phyloP scores from a whole-genome alignment of 1,140 invertebrate genomes.

The Dufourea novaeangliae region DNA sequence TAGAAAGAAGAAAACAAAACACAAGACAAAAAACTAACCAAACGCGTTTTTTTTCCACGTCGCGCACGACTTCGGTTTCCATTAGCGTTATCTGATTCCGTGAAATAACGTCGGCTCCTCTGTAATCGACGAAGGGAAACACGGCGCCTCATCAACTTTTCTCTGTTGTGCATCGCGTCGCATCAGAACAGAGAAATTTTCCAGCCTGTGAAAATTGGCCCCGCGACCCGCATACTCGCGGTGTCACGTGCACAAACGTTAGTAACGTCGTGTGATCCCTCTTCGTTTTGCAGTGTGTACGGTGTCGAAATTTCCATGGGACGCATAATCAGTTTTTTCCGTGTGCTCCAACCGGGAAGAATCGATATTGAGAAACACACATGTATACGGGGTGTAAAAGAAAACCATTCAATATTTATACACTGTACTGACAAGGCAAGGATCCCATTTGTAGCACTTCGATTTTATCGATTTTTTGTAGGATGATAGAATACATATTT shows the following conservation, averaged over 20 bases:
- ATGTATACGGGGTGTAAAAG: too few relatives aligned
- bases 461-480: too few relatives aligned
- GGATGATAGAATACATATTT: too few relatives aligned
- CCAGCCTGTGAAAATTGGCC: slow-evolving; percentile 2
- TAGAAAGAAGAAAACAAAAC: neutral
- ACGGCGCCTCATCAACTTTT: neutral
- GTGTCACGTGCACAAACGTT: neutral
- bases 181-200: neutral
- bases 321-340: slow-evolving; percentile 26
- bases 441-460: too few relatives aligned
- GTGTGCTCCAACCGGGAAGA: too few relatives aligned
- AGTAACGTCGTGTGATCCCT: neutral
- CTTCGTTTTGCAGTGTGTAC: too few relatives aligned
- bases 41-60: neutral
- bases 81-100: slow-evolving; percentile 36
- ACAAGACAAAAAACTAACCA: neutral
- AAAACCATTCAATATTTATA: too few relatives aligned
- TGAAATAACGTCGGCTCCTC: neutral
- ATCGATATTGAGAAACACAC: too few relatives aligned
- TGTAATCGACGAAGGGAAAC: neutral
- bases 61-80: neutral
- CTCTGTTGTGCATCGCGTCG: neutral
- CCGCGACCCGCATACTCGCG: neutral
- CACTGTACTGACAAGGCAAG: too few relatives aligned
- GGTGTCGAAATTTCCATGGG: slow-evolving; percentile 25